Evolutionary conservation across 1,140 invertebrate genomes (phyloP), one percentile per base, ranked within the genome.

Genomic region (Temnothorax nylanderi): DNA sequence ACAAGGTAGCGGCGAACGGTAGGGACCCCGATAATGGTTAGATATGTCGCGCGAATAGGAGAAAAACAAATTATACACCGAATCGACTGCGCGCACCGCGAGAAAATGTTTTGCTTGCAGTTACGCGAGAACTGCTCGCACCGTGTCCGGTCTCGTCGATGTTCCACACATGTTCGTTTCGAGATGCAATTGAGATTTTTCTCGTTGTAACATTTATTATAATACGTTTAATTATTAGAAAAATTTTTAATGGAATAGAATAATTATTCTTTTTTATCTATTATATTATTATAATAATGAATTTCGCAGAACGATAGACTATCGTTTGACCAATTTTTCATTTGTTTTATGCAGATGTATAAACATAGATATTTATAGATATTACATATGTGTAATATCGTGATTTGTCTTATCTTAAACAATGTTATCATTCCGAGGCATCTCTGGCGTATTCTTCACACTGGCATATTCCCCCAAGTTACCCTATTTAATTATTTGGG

Each of bases 31-130:
- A 62, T 76, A 65, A 65, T 85, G 47, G 72, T 26, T 65, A 51
- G 82, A 65, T 47, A 65, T 47, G 47, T 78, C 60, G 74, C 44
- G 54, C 37, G 54, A 34, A 74, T 65, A 62, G 54, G 67, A 69
- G 62, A 76, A 82, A 71, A 85, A 87, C 69, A 41, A 54, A 85
- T 87, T 75, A 77, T 67, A 81, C 64, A 77, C 18, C 86, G 62
- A 88, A 77, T 13, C 86, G 62, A 88, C 13, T n/a, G 85, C 69
- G 37, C 49, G 74, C 85, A 60, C 49, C 78, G 74, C 71, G 75
- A 77, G 75, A 44, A 37, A 76, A 44, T 26, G 21, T 51, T 16
- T 44, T 72, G 16, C 21, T 26, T 26, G 26, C 78, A 32, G 78
- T 67, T 69, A 56, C 44, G 47, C 77, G 67, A 56, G 21, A 72